Evolutionary conservation across 2,888 invertebrate species (phyloP), one percentile per base, ranked within the genome.

Genomic region (Tiliacea aurago): DNA sequence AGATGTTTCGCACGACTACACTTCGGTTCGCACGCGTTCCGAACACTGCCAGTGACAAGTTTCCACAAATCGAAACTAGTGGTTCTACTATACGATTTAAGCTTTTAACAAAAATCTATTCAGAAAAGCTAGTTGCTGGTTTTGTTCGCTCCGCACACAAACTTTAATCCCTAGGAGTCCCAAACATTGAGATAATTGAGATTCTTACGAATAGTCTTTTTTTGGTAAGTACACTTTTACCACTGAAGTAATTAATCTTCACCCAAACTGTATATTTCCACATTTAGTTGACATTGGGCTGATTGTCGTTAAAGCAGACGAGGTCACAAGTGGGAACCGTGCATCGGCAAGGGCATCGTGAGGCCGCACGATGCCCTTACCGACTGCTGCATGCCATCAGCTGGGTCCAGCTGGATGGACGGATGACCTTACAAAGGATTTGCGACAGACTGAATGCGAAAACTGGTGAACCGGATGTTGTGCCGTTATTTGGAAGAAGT

Each of bases 31-130:
- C 67, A 67, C 67, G 56, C 78, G 56, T 37, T 6, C 37, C 33
- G 33, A 11, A 47, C 58, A 37, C 68, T 78, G 78, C 18, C 20
- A 68, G n/a, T 81, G 81, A 78, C 78, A 78, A 81, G 62, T 67
- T 51, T 33, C n/a, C 61, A 53, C 67, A 67, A 58, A 66, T 66
- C 61, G 73, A 73, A 78, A 62, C 75, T 66, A 67, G 45, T 67
- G 67, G 37, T 33, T 59, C 13, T 4, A 37, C 56, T n/a, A 41
- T 13, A 55, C 47, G 33, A 43, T 53, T 45, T 41, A n/a, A 53
- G 41, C 37, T 76, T 78, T 55, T 7, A 71, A 71, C 47, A 66
- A 74, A 66, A 80, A 62, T 7, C 23, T 49, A 49, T 63, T 33
- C 23, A 33, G 0, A 15, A 45, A 53, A 70, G 0, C n/a, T 53